Evolutionary conservation across 2,888 invertebrate genomes (phyloP).

Genomic region (Eupelmus urozonus): DNA sequence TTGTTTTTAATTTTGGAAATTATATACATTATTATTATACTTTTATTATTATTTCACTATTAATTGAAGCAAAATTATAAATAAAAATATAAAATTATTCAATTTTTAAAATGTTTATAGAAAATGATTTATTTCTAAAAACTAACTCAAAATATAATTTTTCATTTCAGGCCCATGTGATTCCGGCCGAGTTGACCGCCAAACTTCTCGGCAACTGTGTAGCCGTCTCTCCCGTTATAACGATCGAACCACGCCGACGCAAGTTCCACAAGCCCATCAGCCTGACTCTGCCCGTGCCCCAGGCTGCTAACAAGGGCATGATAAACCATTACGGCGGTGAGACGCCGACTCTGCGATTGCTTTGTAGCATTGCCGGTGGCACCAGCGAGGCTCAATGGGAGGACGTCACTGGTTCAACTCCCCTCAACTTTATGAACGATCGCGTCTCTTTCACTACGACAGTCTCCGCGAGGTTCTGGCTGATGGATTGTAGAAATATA

Average conservation of each 20-base stretch:
- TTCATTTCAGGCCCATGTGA: constrained; percentile 89
- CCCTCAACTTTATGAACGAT: constrained; percentile 96
- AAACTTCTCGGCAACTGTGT: constrained; percentile 96
- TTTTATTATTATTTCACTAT: background rate
- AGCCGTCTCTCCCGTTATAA: constrained; percentile 98
- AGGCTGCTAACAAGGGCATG: constrained; percentile 85
- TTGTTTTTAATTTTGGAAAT: background rate
- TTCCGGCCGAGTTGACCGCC: constrained; percentile 89
- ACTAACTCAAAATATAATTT: background rate
- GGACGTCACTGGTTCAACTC: constrained; percentile 99
- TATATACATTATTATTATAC: background rate
- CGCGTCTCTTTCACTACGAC: constrained; percentile 99
- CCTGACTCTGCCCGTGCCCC: constrained; percentile 89
- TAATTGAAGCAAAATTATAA: background rate
- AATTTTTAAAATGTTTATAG: background rate
- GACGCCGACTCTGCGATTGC: constrained; percentile 91
- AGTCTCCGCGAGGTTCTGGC: constrained; percentile 98
- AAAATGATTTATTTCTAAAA: no score
- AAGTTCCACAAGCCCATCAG: constrained; percentile 99
- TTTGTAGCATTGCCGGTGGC: constrained; percentile 98
- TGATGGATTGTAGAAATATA: constrained; percentile 98
- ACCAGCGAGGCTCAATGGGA: constrained; percentile 99
- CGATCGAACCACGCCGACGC: constrained; percentile 96
- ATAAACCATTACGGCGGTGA: constrained; percentile 90
- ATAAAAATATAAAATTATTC: background rate